Evolutionary conservation across 2,113 vertebrate genomes (phyloP), one percentile per base, ranked within the genome.

Genomic region (Podarcis cretensis): DNA sequence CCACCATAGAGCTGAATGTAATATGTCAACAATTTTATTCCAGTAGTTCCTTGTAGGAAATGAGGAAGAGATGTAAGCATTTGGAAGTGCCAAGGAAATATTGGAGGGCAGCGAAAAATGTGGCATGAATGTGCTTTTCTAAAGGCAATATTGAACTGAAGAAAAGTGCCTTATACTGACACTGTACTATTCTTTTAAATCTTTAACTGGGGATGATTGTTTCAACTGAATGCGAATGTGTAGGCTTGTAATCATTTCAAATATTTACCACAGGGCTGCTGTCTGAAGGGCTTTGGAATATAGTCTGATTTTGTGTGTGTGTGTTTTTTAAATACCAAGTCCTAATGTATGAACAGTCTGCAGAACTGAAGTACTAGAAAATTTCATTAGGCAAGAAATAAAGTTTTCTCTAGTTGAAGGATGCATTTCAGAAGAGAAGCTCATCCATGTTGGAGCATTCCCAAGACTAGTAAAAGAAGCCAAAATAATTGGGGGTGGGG

Each of bases 91-190:
- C 7, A 92, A 23, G 77, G 40, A 71, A 79, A 91, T 93, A 89
- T 27, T 87, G 81, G 81, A 96, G 87, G 92, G 87, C 88, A 92
- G 91, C 91, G 92, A 84, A 82, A 66, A 94, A 95, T 93, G 87
- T 88, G 81, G 59, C 20, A 78, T 84, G 59, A 89, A 86, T 93
- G 80, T 86, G 74, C 54, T 35, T 93, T 86, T 74, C 75, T 83
- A 83, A 89, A 74, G 63, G 80, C 18, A 90, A 88, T 81, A 73
- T 89, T 89, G 92, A 88, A 83, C 68, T 66, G 63, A 80, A 95
- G 90, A 93, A 92, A 93, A 87, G 18, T 89, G 25, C 32, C 27
- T 92, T 88, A 32, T 13, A 12, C 18, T 69, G 86, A 81, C 87
- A 21, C 59, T 93, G 84, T 85, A 68, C 89, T 89, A 76, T 92